Conservation (phyloP, 2,888 invertebrate species). For the Eupeodes luniger region DNA sequence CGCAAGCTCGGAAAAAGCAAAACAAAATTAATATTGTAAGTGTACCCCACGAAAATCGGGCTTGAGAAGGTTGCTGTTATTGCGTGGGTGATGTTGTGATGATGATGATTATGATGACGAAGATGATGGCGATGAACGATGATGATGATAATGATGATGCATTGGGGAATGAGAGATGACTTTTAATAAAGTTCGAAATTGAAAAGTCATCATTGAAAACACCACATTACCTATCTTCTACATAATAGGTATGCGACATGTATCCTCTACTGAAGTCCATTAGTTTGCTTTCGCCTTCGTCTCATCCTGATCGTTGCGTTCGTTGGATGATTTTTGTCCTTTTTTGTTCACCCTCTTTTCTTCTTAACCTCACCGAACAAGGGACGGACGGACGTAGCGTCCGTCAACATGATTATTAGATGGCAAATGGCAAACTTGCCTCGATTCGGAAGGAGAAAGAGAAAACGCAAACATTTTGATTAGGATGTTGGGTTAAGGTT, state of each 20-base stretch:
- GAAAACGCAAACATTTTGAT: conserved; percentile 30
- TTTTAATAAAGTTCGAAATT: conserved; percentile 57
- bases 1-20: conserved; percentile 68
- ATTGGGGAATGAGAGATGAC: conserved; percentile 19
- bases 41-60: not conserved
- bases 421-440: conserved; percentile 1
- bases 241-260: not conserved
- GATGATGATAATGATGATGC: not conserved
- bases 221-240: conserved; percentile 27
- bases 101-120: not conserved
- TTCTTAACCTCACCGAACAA: not conserved
- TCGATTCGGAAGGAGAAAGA: not conserved
- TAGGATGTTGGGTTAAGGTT: conserved; percentile 40
- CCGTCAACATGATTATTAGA: conserved; percentile 10
- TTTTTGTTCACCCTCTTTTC: not conserved
- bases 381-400: not conserved
- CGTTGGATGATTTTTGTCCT: not conserved
- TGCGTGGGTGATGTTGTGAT: conserved; percentile 37
- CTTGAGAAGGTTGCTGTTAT: not conserved
- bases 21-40: conserved; percentile 44
- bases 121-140: not conserved
- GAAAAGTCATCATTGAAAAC: conserved; percentile 70
- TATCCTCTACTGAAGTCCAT: not conserved
- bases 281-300: not conserved
- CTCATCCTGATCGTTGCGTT: not conserved